These are phyloP conservation scores for Glandiceps talaboti DNA, from an alignment of 53 echinoderm and acorn worm genomes.

Conservation along the genomic window DNA sequence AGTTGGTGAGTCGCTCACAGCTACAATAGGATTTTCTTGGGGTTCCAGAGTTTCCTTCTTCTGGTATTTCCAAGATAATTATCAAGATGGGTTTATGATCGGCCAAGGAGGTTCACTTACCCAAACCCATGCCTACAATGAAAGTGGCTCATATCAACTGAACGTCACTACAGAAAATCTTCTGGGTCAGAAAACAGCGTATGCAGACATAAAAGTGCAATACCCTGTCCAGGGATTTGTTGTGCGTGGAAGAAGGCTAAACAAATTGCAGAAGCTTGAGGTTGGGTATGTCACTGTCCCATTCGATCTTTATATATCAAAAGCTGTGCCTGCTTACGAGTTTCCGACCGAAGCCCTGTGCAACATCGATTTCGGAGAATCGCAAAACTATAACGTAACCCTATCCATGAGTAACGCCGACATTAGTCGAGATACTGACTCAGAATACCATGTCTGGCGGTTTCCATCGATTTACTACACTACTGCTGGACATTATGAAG, in stretches of 20 bases:
- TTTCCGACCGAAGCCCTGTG: constrained; percentile 59
- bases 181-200: constrained; percentile 24
- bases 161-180: constrained; percentile 54
- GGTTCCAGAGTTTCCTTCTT: constrained; percentile 63
- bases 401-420: constrained; percentile 22
- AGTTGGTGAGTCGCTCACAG: constrained; percentile 34
- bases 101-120: constrained; percentile 26
- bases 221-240: constrained; percentile 57
- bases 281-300: constrained; percentile 40
- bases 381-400: background rate
- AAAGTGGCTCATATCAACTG: constrained; percentile 44
- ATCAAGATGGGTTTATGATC: constrained; percentile 16
- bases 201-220: constrained; percentile 47
- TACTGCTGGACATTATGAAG: constrained; percentile 6
- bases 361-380: constrained; percentile 57
- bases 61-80: constrained; percentile 71
- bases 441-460: constrained; percentile 34
- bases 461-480: constrained; percentile 24
- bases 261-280: constrained; percentile 27
- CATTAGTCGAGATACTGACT: constrained; percentile 31
- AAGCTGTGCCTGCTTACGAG: constrained; percentile 14
- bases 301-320: constrained; percentile 40
- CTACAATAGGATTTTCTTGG: constrained; percentile 48
- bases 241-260: constrained; percentile 51
- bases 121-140: constrained; percentile 41